phyloP scores from a whole-genome alignment of 37 sponge, comb jelly and placozoan species.

The Axinella damicornis region DNA sequence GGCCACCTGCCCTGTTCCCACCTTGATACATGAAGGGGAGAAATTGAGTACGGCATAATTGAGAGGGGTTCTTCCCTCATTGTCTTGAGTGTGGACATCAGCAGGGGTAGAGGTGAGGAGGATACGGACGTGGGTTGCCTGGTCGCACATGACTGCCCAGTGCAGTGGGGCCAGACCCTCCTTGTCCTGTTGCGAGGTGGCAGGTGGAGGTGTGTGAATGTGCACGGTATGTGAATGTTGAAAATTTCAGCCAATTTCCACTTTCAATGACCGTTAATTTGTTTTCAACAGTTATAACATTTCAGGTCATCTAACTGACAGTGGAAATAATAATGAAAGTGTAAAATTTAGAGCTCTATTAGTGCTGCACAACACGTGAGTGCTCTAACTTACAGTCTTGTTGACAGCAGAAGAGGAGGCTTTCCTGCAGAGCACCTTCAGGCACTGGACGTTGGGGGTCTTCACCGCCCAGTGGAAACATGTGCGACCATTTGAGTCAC shows the following conservation, averaged over 20 bases:
- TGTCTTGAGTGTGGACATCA: slow-evolving; percentile 55
- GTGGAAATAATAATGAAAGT: no score
- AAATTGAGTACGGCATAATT: slow-evolving; percentile 81
- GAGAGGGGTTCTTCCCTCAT: slow-evolving; percentile 76
- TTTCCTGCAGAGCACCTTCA: slow-evolving; percentile 69
- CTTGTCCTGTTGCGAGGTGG: slow-evolving; percentile 55
- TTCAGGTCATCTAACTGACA: no score
- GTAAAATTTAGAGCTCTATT: no score
- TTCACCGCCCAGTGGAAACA: slow-evolving; percentile 82
- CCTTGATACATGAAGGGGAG: slow-evolving; percentile 77
- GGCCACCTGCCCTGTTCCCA: not conserved
- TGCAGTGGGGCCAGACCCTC: slow-evolving; percentile 81
- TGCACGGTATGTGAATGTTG: no score
- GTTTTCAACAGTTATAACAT: no score
- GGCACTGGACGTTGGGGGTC: slow-evolving; percentile 70
- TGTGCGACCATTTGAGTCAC: slow-evolving; percentile 68
- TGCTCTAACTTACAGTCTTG: slow-evolving; percentile 65
- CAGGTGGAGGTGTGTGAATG: no score
- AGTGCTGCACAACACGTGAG: no score
- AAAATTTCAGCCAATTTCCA: no score
- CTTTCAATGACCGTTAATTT: no score
- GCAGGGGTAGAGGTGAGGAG: slow-evolving; percentile 57
- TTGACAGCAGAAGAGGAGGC: slow-evolving; percentile 32
- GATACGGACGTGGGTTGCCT: slow-evolving; percentile 64
- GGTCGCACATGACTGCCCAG: slow-evolving; percentile 91